A percentile compares a stretch with the other conserved stretches of the same genome.
phyloP scores from a whole-genome alignment of 2,113 vertebrate genomes.

The Chrysemys picta region DNA sequence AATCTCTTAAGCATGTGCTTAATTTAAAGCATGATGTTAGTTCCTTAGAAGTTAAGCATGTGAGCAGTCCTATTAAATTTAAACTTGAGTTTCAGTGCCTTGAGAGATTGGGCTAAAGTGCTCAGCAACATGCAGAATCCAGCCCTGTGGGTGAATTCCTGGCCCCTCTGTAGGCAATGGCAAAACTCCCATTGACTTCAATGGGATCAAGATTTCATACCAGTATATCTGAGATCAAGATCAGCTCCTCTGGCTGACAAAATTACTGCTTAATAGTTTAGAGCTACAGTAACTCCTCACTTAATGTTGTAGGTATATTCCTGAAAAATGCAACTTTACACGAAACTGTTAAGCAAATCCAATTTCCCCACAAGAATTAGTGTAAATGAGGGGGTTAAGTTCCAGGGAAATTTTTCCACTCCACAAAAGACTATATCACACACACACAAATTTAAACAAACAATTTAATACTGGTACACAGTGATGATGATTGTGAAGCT shows the following conservation, averaged over 20 bases:
- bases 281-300: not conserved
- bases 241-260: not conserved
- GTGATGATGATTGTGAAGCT: too few species aligned
- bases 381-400: too few species aligned
- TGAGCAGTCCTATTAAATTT: too few species aligned
- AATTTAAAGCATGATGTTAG: not conserved
- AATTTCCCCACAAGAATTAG: too few species aligned
- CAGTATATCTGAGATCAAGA: not conserved
- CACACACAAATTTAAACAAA: too few species aligned
- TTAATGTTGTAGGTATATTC: too few species aligned
- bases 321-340: too few species aligned
- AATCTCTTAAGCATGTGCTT: not conserved
- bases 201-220: not conserved
- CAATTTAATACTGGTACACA: too few species aligned
- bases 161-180: accelerated
- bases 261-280: not conserved
- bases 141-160: not conserved
- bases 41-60: not conserved
- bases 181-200: not conserved
- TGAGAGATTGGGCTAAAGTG: not conserved
- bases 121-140: not conserved
- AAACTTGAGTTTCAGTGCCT: not conserved
- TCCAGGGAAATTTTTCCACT: too few species aligned
- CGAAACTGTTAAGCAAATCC: too few species aligned
- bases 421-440: too few species aligned